Evolutionary conservation across 2,113 vertebrate genomes (phyloP), one percentile per base, ranked within the genome.

Genomic region (Mustela lutreola): DNA sequence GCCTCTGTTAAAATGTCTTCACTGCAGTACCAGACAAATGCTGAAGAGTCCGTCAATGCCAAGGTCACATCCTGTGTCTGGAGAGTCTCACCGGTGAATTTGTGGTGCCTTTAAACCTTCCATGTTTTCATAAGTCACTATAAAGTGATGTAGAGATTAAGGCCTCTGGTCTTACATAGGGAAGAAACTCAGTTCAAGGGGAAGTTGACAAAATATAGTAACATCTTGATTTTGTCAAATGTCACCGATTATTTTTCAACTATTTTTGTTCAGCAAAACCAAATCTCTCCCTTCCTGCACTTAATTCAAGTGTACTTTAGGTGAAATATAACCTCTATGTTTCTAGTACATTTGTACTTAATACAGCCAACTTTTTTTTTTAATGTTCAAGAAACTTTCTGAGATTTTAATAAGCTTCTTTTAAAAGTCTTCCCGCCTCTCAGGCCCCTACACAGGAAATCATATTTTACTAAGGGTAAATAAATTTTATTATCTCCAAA

Each of bases 191-290:
- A 48, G 91, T 91, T 71, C 19, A 16, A 88, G 21, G 18, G 36
- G 18, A 89, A 16, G 19, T 18, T 91, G 50, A 97, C 42, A 95
- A 95, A 60, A 79, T n/a, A 93, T 4, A 45, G 83, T 42, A 60
- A 62, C 73, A 85, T 92, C 82, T 94, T 94, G 89, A 81, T 89
- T 94, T 93, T 95, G 78, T 95, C 96, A 96, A 36, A 83, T 67
- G 36, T 91, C 92, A 71, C 73, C 85, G 70, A 75, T 82, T 86
- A 70, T 86, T 95, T 89, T 96, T 91, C 89, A 96, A 80, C 31
- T 42, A 50, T 84, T 90, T 94, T 53, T 45, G 45, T 39, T 89
- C 80, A 75, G 21, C 50, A 91, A 94, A 89, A 81, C 42, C 50
- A 92, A 76, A 84, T 90, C 24, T 86, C 48, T 82, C 60, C 63